Base-by-base conservation (phyloP, 2,888 invertebrate genomes). In the Ptychoptera contaminata region DNA sequence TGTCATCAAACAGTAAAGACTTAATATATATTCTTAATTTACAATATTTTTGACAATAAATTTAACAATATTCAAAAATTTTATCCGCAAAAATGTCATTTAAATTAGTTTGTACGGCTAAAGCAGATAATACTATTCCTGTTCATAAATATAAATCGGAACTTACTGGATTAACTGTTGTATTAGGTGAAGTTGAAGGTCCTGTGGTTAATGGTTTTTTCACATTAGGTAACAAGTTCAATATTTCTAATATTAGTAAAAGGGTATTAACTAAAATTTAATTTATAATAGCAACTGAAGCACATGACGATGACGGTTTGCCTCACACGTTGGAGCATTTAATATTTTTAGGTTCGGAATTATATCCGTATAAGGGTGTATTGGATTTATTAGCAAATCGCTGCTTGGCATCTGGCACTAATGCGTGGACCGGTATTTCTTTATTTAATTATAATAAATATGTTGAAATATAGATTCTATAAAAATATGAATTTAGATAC, bases 301-400 rank as follows among this genome's bases (percentile, higher is more conserved):
- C 91, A 1, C 77, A 82, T 56, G 87, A 88, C 60, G 87, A 92
- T 63, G 91, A 92, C 67, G 93, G 93, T 2, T 63, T 93, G 45
- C 92, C 93, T 0, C 92, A 93, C 59, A 92, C 92, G 0, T 67
- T 93, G 62, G 92, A 93, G 58, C 92, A 93, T 67, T 72, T 93
- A 10, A 77, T 93, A 42, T 93, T 93, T 63, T 68, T 91, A 61
- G 93, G 92, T 1, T 91, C 90, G 50, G 79, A 91, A 59, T 73
- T 82, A 11, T 92, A 87, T 60, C 91, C 91, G 0, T 91, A 80
- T 61, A 91, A 90, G 63, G 91, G 91, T 5, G 78, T 91, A 40
- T 65, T 93, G 48, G 92, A 93, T 67, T 69, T 91, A 43, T 65
- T 91, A 52, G 91, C 92, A 8, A 92, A 91, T 62, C 73, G 90